Evolutionary conservation across 2,113 vertebrate species (phyloP).

Genomic region (Dolichotis patagonum): DNA sequence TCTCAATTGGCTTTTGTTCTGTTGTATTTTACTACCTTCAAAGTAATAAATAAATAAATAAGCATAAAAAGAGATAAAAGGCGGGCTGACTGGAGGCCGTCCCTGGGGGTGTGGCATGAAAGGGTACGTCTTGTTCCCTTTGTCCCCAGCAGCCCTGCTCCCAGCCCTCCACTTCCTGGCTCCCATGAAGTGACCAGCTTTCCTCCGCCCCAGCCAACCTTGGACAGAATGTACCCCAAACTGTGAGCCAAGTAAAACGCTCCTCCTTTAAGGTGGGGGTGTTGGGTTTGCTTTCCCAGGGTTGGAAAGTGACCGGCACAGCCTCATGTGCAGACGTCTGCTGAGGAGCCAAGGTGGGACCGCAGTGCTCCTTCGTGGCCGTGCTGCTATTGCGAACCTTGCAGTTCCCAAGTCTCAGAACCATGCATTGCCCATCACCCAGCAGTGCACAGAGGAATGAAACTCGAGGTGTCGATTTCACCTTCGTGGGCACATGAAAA

Average conservation of each 20-base stretch:
- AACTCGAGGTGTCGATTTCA: slow-evolving; percentile 60
- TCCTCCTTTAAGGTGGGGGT: neutral
- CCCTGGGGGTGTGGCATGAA: neutral
- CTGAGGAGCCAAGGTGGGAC: neutral
- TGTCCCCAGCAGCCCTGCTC: neutral
- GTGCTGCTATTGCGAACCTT: neutral
- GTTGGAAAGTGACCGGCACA: neutral
- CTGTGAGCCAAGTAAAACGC: neutral
- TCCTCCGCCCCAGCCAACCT: neutral
- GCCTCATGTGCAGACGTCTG: neutral
- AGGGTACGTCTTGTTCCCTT: rapidly evolving
- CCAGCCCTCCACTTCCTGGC: neutral
- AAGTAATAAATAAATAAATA: too few relatives aligned
- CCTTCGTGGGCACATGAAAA: neutral
- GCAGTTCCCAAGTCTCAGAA: slow-evolving; percentile 47
- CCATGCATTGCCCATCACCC: slow-evolving; percentile 31
- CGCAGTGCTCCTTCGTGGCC: neutral
- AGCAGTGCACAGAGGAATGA: neutral
- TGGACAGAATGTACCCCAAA: neutral
- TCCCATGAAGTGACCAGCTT: neutral
- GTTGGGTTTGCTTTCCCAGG: neutral
- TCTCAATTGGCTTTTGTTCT: too few relatives aligned
- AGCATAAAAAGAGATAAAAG: too few relatives aligned
- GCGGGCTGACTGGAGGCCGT: neutral
- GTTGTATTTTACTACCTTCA: too few relatives aligned